Evolutionary conservation across 2,113 vertebrate species (phyloP).

Genomic region (Misgurnus anguillicaudatus): DNA sequence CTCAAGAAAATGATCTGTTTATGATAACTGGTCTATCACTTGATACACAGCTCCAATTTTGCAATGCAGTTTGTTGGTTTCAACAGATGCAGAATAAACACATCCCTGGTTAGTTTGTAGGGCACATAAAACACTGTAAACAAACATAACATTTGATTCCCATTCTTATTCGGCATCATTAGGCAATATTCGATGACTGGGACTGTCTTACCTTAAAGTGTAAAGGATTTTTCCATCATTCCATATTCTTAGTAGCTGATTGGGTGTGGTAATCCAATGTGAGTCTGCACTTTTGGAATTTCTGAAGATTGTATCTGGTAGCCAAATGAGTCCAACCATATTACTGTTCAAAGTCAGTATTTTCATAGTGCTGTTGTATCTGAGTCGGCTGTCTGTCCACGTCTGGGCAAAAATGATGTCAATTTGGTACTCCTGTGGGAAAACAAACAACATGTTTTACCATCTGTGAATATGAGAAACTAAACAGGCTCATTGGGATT

Average conservation of each 20-base stretch:
- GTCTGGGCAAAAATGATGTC: constrained; percentile 98
- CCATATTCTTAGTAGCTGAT: constrained; percentile 98
- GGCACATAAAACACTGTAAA: not conserved
- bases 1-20: too few relatives aligned
- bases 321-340: constrained; percentile 96
- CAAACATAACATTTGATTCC: not conserved
- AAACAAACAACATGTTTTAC: not conserved
- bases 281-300: constrained; percentile 94
- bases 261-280: constrained; percentile 96
- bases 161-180: not conserved
- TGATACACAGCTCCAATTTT: too few relatives aligned
- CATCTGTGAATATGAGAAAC: not conserved
- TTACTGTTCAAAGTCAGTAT: constrained; percentile 94
- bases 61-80: too few relatives aligned
- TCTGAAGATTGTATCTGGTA: constrained; percentile 95
- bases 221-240: constrained; percentile 96
- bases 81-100: too few relatives aligned
- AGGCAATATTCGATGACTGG: not conserved
- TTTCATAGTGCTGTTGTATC: constrained; percentile 96
- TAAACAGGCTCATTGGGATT: too few relatives aligned
- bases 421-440: constrained; percentile 92
- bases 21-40: too few relatives aligned
- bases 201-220: constrained; percentile 81
- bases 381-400: constrained; percentile 92
- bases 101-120: not conserved